Evolutionary conservation across 2,888 invertebrate genomes (phyloP).

Genomic region (Macrosiphum euphorbiae): DNA sequence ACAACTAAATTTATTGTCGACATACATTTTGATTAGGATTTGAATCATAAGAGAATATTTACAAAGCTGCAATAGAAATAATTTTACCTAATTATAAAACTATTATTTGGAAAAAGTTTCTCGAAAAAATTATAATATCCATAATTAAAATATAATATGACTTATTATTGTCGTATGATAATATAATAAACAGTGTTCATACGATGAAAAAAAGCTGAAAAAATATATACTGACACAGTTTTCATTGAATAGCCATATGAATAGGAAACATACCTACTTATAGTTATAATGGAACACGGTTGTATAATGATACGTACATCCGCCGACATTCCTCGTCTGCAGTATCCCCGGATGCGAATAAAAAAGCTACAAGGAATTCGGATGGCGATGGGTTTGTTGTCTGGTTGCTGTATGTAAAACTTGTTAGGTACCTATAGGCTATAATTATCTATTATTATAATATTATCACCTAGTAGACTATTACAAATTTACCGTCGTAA

Average conservation of each 20-base stretch:
- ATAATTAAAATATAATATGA: conserved; percentile 16
- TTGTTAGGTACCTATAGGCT: background rate
- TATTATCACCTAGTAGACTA: background rate
- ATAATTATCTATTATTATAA: background rate
- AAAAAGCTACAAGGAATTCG: conserved; percentile 23
- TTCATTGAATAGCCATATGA: conserved; percentile 52
- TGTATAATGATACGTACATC: conserved; percentile 44
- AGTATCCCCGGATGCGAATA: conserved; percentile 39
- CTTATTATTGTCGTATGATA: background rate
- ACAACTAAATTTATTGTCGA: background rate
- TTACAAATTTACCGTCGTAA: background rate
- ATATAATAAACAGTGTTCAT: conserved; percentile 10
- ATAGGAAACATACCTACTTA: conserved; percentile 46
- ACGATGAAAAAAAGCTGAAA: background rate
- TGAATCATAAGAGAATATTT: background rate
- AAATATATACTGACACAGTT: conserved; percentile 54
- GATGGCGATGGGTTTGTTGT: background rate
- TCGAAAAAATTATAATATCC: conserved; percentile 5
- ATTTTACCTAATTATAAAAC: conserved; percentile 5
- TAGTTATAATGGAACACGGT: conserved; percentile 27
- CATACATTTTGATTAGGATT: background rate
- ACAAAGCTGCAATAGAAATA: background rate
- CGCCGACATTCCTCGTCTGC: conserved; percentile 38
- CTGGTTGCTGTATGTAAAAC: background rate
- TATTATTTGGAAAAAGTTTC: conserved; percentile 21